Percentiles rank a stretch among this genome's conserved stretches.
Conservation (phyloP, 2,888 invertebrate species). For the Carcina quercana region DNA sequence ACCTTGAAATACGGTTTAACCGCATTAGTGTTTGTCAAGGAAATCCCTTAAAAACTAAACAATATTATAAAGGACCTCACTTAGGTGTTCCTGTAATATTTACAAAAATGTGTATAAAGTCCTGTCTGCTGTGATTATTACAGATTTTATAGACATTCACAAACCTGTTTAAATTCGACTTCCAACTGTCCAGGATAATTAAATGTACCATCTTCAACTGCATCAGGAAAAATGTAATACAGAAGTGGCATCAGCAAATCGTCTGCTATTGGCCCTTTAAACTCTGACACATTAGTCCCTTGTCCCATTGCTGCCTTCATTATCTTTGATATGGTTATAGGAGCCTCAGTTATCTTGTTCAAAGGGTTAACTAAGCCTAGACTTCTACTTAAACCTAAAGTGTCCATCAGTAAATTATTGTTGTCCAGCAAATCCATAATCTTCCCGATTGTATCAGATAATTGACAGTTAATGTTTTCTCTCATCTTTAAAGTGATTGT, state of each 20-base stretch:
- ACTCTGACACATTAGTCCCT: slow-evolving; percentile 72
- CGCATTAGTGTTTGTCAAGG: no score
- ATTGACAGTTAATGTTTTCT: slow-evolving; percentile 81
- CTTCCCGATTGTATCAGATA: slow-evolving; percentile 83
- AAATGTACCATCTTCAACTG: slow-evolving; percentile 77
- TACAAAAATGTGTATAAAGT: no score
- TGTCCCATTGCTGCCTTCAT: slow-evolving; percentile 70
- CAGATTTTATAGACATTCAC: slow-evolving; percentile 1
- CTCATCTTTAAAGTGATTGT: slow-evolving; percentile 78
- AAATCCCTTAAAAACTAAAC: no score
- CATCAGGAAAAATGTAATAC: slow-evolving; percentile 92
- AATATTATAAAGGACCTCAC: no score
- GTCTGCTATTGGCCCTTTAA: slow-evolving; percentile 83
- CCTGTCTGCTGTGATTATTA: no score
- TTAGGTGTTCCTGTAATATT: no score
- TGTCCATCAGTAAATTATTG: slow-evolving; percentile 58
- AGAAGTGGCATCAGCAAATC: slow-evolving; percentile 84
- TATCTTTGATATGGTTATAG: slow-evolving; percentile 77
- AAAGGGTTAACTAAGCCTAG: slow-evolving; percentile 74
- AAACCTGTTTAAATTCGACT: slow-evolving; percentile 62
- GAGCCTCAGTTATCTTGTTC: slow-evolving; percentile 85
- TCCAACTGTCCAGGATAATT: slow-evolving; percentile 67
- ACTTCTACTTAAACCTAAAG: slow-evolving; percentile 59
- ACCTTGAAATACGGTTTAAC: no score
- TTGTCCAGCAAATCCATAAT: slow-evolving; percentile 79